Base-by-base conservation (phyloP, 2,888 invertebrate species). In the Agriopis leucophaearia region DNA sequence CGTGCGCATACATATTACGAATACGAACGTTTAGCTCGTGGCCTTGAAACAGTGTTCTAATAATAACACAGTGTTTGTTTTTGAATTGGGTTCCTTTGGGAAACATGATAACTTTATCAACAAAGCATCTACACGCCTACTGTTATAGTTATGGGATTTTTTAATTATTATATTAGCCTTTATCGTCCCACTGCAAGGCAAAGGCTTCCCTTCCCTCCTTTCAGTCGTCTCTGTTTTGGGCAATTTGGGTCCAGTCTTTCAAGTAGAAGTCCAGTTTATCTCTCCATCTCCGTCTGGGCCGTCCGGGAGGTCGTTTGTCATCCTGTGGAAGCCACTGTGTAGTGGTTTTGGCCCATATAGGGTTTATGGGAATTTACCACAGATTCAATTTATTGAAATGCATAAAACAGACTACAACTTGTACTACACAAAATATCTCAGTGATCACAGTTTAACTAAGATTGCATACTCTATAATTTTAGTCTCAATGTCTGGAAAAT, bases 1-100 rank as follows among this genome's bases (percentile, higher is more conserved):
- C 88, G 85, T 82, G 81, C 84, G 69, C 69, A 66, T 70, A 68
- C 69, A 72, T 67, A 55, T 27, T 55, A 68, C 66, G 64, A 71
- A 70, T 55, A 68, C 66, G 64, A 71, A 70, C 75, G 70, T 70
- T 71, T 66, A 70, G 84, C 81, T 81, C 75, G 81, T 86, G 86
- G 83, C 91, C 92, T 91, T 91, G 91, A 86, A 84, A 84, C 78
- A 42, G 50, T 79, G 82, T 76, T 80, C 84, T 83, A 82, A 81
- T 80, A 78, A 76, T 78, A 70, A 71, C 71, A 54, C 68, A 52
- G 55, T 75, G 68, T 64, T 68, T 68, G 58, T 68, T 58, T 63
- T 45, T 48, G 48, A 45, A 60, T 44, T 56, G 36, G 18, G 73
- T 72, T 71, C 66, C 60, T 60, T 61, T 59, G 56, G 66, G 69